Percentiles rank a stretch among this genome's conserved stretches.
Conservation (phyloP, 2,888 invertebrate genomes). For the Erpobdella octoculata region DNA sequence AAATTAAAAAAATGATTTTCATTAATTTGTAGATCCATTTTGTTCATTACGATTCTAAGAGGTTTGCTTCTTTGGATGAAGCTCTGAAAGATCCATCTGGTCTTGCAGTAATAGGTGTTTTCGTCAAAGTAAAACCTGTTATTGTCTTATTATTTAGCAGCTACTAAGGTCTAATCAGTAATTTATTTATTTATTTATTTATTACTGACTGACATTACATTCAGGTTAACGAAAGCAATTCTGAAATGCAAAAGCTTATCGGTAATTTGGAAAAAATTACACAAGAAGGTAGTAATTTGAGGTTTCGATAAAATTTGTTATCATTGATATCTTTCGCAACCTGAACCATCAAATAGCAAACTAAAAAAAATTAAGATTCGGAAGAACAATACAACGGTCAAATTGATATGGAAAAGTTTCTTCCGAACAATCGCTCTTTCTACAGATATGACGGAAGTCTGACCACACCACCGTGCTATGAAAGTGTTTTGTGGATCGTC, state of each 20-base stretch:
- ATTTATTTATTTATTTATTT: too few relatives aligned
- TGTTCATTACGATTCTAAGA: not conserved
- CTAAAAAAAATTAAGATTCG: not conserved
- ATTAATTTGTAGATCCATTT: not conserved
- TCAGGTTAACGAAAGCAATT: too few relatives aligned
- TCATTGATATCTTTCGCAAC: too few relatives aligned
- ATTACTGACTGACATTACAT: too few relatives aligned
- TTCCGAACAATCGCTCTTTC: too few relatives aligned
- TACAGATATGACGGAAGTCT: slow-evolving; percentile 15
- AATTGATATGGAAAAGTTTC: not conserved
- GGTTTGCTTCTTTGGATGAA: not conserved
- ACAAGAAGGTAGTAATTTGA: not conserved
- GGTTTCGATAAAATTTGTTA: not conserved
- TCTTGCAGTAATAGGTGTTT: not conserved
- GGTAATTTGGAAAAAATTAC: too few relatives aligned
- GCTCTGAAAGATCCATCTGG: not conserved
- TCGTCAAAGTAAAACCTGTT: not conserved
- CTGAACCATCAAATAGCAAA: not conserved
- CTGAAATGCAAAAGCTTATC: too few relatives aligned
- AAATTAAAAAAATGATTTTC: too few relatives aligned
- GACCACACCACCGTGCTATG: slow-evolving; percentile 19
- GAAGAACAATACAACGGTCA: not conserved
- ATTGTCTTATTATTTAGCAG: too few relatives aligned
- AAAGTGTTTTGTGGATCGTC: slow-evolving; percentile 20
- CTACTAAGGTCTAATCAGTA: too few relatives aligned